phyloP scores from a whole-genome alignment of 2,113 vertebrate genomes.

The Equus przewalskii region DNA sequence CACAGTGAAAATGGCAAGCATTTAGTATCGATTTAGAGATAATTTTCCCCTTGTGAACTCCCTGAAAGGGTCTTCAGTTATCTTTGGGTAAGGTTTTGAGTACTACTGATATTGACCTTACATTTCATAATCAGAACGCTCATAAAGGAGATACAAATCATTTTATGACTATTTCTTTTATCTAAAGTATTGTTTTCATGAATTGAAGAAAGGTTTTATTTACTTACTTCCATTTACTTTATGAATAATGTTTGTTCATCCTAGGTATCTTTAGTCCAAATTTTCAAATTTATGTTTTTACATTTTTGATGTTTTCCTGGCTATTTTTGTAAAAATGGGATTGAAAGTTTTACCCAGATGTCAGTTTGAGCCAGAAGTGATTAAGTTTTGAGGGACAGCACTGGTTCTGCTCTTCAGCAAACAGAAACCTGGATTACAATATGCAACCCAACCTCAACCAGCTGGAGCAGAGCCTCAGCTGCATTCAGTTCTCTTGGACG shows the following conservation, averaged over 20 bases:
- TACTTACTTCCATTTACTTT: not conserved
- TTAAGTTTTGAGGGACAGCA: too few relatives aligned
- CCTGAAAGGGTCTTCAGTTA: not conserved
- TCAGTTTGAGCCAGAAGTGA: not conserved
- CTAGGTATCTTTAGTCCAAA: not conserved
- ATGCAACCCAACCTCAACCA: not conserved
- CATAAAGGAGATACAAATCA: not conserved
- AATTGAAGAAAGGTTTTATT: not conserved
- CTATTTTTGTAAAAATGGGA: not conserved
- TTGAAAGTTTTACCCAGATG: not conserved
- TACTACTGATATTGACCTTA: not conserved
- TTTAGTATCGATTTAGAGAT: not conserved
- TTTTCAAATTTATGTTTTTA: not conserved
- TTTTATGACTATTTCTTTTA: not conserved
- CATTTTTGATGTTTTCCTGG: not conserved
- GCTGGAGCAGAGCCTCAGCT: not conserved
- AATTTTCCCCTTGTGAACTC: not conserved
- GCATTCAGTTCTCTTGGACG: too few relatives aligned
- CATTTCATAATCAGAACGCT: not conserved
- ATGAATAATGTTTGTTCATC: not conserved
- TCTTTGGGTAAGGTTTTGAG: not conserved
- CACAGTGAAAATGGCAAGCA: not conserved
- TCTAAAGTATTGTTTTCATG: not conserved
- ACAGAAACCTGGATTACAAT: rapidly evolving
- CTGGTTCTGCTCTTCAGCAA: not conserved